These are phyloP conservation scores for Meda fulgida DNA, from an alignment of 2,797 vertebrate species.

Conservation along the genomic window DNA sequence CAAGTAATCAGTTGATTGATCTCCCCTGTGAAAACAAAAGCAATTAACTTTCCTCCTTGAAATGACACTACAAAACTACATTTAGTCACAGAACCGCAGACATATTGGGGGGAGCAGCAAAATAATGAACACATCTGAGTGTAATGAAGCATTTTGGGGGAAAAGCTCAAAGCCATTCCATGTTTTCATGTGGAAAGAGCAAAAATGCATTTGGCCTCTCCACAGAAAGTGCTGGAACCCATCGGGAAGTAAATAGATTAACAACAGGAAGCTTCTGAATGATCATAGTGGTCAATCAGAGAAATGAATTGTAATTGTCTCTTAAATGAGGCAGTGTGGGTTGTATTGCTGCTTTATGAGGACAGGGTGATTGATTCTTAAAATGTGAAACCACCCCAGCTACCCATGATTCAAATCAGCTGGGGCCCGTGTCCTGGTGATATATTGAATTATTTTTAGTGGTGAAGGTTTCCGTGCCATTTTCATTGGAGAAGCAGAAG, in stretches of 20 bases:
- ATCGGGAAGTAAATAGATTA: slow-evolving; percentile 68
- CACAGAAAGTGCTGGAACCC: slow-evolving; percentile 67
- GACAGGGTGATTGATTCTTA: slow-evolving; percentile 57
- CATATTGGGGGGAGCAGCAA: slow-evolving; percentile 2
- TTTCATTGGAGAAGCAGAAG: slow-evolving; percentile 59
- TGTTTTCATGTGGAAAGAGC: slow-evolving; percentile 52
- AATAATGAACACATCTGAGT: slow-evolving; percentile 47
- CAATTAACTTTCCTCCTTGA: slow-evolving; percentile 38
- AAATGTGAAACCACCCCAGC: slow-evolving; percentile 53
- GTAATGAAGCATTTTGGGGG: slow-evolving; percentile 42
- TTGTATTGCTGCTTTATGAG: slow-evolving; percentile 61
- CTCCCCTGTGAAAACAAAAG: slow-evolving; percentile 26
- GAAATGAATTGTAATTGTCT: slow-evolving; percentile 62
- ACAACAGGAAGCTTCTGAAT: slow-evolving; percentile 67
- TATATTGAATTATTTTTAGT: slow-evolving; percentile 61
- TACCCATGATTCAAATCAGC: slow-evolving; percentile 62
- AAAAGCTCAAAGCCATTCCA: slow-evolving; percentile 41
- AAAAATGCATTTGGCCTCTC: slow-evolving; percentile 51
- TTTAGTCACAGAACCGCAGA: slow-evolving; percentile 28
- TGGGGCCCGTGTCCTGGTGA: slow-evolving; percentile 48
- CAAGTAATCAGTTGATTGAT: slow-evolving; percentile 27
- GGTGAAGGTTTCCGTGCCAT: slow-evolving; percentile 53
- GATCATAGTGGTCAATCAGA: slow-evolving; percentile 75
- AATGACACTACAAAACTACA: slow-evolving; percentile 38
- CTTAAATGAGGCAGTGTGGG: slow-evolving; percentile 63